Base-by-base conservation (phyloP, 2,113 vertebrate genomes). In the Neodon shergylaensis region DNA sequence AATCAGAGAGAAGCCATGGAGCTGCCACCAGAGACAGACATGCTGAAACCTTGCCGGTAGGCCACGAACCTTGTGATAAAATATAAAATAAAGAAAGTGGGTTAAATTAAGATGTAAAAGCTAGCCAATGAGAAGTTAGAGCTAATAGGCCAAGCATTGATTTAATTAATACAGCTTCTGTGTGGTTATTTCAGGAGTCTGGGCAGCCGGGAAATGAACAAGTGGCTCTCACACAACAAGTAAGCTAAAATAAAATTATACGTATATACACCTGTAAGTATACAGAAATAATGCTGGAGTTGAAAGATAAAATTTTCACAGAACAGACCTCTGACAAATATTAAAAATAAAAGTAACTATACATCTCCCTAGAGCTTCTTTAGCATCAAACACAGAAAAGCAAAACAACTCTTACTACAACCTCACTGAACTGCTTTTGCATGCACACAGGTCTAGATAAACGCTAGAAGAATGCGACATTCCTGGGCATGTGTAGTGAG, bases 271-370 rank as follows among this genome's bases (percentile, higher is more conserved):
- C 16, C 11, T 36, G 22, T 78, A 66, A 24, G 8, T 21, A 68
- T n/a, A 49, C 58, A 82, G 39, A 96, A 88, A 76, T 49, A 95
- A 73, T 36, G 5, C 31, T n/a, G 58, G 22, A 17, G 21, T 54
- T 88, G 13, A 28, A 94, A 92, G 65, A 76, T 58, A 76, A 79
- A 95, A 95, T 77, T 42, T 79, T 74, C 33, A 88, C 22, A 92
- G 26, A 54, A 77, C 77, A 92, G 11, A 61, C 12, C 9, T 94
- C 36, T 79, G 22, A 90, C 42, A 92, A 95, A 63, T 88, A 85
- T 31, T 81, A 79, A 79, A 91, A 91, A 13, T 79, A 94, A 85
- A 96, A 94, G 58, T 39, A 74, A 52, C 21, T 73, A 9, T 16
- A n/a, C 78, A 49, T 44, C 7, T 77, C 14, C 13, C 44, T 70